Evolutionary conservation across 2,797 vertebrate genomes (phyloP), one percentile per base, ranked within the genome.

Genomic region (Bovichtus diacanthus): DNA sequence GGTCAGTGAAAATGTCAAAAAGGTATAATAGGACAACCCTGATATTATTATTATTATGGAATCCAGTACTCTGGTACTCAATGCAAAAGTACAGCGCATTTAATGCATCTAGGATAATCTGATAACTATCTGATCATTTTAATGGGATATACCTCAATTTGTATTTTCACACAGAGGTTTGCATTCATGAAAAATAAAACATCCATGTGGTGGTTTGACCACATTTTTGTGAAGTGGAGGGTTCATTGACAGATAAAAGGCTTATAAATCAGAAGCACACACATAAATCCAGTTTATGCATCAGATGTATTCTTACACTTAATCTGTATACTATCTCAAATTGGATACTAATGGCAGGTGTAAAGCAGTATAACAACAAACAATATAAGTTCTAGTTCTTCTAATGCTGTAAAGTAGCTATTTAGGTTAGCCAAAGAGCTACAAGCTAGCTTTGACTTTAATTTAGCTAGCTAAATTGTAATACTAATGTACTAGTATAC

Each of bases 1-100:
- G 39, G 55, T 76, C 59, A 70, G 10, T 41, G 58, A 74, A 77
- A 77, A 66, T 64, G 43, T 67, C 49, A 62, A 36, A n/a, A 27
- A 34, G 39, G 9, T 53, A 0, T 34, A 50, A n/a, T 27, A 41
- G 23, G 36, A 34, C 8, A 60, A 12, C 5, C 1, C 5, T 29
- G 54, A 63, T 51, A 19, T 49, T n/a, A n/a, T n/a, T n/a, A n/a
- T n/a, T n/a, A n/a, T n/a, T 44, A 46, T 27, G 34, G 50, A 53
- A 23, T 44, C 1, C 16, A 29, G 15, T 12, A 6, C 7, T 60
- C 23, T 46, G 9, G 50, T 31, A 23, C 9, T 43, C 21, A 36
- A 13, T 4, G 7, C 27, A 36, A 19, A 50, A 38, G 27, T 13
- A 47, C 16, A n/a, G 34, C 41, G 29, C 21, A 43, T 25, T 4